A percentile compares a stretch with the other conserved stretches of the same genome.
phyloP scores from a whole-genome alignment of 2,797 vertebrate species.

The Alosa sapidissima region DNA sequence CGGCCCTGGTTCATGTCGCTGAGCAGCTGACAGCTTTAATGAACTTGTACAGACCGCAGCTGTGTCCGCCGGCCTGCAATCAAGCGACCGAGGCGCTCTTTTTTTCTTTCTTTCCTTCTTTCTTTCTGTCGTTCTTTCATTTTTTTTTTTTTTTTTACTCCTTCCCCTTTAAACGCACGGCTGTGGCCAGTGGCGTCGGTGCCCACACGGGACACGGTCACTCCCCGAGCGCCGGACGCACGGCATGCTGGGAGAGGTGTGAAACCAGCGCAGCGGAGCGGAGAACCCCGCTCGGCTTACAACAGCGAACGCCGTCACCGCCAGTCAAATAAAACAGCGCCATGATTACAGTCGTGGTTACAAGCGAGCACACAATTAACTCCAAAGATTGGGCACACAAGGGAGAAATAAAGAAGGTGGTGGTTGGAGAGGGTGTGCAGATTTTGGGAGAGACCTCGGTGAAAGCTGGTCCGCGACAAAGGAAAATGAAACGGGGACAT shows the following conservation, averaged over 20 bases:
- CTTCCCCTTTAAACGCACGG: neutral
- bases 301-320: constrained; percentile 29
- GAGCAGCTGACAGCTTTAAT: constrained; percentile 62
- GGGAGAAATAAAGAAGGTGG: constrained; percentile 46
- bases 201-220: neutral
- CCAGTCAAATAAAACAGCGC: constrained; percentile 45
- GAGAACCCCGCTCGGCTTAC: constrained; percentile 27
- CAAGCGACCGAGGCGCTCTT: constrained; percentile 56
- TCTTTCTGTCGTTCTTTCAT: neutral
- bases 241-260: constrained; percentile 63
- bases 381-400: constrained; percentile 35
- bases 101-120: neutral
- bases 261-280: constrained; percentile 49
- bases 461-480: constrained; percentile 6
- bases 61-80: constrained; percentile 64
- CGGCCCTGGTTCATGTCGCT: constrained; percentile 54
- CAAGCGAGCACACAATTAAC: constrained; percentile 57
- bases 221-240: neutral
- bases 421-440: neutral
- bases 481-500: neutral
- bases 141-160: neutral
- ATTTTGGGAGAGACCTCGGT: neutral
- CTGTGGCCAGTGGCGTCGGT: constrained; percentile 54
- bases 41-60: constrained; percentile 64
- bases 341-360: constrained; percentile 56